phyloP scores from a whole-genome alignment of 1,140 invertebrate genomes.

The Oedothorax gibbosus region DNA sequence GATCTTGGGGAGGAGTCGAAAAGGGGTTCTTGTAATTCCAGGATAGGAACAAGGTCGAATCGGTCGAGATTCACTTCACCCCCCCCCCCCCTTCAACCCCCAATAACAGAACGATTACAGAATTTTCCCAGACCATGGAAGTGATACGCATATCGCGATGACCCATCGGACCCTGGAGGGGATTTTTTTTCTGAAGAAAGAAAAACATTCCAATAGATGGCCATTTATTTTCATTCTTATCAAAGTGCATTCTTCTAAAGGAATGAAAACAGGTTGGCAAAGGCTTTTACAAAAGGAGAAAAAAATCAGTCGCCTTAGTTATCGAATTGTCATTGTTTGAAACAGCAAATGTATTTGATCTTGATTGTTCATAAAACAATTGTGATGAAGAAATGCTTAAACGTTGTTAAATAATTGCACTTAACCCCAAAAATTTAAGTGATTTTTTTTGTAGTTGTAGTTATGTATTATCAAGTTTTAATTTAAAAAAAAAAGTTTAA shows the following conservation, averaged over 20 bases:
- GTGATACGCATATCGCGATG: conserved; percentile 48
- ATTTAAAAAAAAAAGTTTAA: no score
- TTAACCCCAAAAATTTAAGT: no score
- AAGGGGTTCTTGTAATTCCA: conserved; percentile 31
- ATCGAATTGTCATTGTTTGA: no score
- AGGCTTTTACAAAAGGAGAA: no score
- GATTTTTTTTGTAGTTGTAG: no score
- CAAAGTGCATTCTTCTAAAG: neutral
- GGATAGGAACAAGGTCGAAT: conserved; percentile 40
- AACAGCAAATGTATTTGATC: no score
- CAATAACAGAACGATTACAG: neutral
- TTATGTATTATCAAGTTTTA: no score
- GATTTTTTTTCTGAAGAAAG: neutral
- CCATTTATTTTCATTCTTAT: conserved; percentile 18
- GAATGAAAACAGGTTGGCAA: no score
- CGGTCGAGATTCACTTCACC: conserved; percentile 1
- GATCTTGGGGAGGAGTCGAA: conserved; percentile 5
- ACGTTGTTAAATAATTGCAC: no score
- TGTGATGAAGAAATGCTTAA: no score
- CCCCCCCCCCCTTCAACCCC: neutral
- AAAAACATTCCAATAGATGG: conserved; percentile 9
- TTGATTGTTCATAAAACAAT: no score
- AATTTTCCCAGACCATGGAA: neutral
- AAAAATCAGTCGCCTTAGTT: no score
- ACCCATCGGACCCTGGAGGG: conserved; percentile 29